These are phyloP conservation scores for Acleris literana DNA, from an alignment of 2,888 invertebrate species.

Conservation along the genomic window DNA sequence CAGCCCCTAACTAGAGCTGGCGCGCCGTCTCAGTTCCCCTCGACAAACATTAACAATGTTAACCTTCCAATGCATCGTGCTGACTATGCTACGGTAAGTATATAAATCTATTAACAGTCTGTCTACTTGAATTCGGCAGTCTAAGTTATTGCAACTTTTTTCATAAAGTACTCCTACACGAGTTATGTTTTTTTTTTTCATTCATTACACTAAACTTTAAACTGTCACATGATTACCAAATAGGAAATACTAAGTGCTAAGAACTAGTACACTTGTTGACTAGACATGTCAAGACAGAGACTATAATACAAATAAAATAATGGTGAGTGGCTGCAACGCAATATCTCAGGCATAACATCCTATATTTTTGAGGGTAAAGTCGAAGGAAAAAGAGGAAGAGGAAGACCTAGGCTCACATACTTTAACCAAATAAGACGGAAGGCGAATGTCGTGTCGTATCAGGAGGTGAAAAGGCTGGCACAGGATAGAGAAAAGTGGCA, in stretches of 20 bases:
- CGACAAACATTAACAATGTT: background rate
- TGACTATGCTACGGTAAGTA: slow-evolving; percentile 17
- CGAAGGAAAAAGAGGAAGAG: too few species aligned
- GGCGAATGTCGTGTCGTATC: too few species aligned
- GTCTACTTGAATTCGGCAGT: slow-evolving; percentile 32
- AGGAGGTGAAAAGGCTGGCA: too few species aligned
- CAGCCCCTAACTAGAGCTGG: too few species aligned
- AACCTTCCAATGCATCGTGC: background rate
- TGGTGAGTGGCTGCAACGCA: background rate
- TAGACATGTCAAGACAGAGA: slow-evolving; percentile 28
- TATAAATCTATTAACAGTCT: slow-evolving; percentile 29
- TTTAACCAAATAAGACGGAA: too few species aligned
- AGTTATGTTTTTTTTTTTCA: slow-evolving; percentile 7
- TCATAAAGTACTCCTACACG: slow-evolving; percentile 22
- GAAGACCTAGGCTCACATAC: too few species aligned
- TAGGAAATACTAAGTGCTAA: slow-evolving; percentile 32
- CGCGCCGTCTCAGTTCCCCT: background rate
- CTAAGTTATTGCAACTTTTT: slow-evolving; percentile 34
- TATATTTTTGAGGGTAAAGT: too few species aligned
- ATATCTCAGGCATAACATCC: slow-evolving; percentile 17
- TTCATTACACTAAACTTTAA: slow-evolving; percentile 28
- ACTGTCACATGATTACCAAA: slow-evolving; percentile 24
- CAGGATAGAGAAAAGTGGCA: too few species aligned
- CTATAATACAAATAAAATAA: background rate
- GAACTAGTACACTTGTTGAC: slow-evolving; percentile 27